Evolutionary conservation across 2,113 vertebrate species (phyloP).

Genomic region (Spizaetus ornatus): DNA sequence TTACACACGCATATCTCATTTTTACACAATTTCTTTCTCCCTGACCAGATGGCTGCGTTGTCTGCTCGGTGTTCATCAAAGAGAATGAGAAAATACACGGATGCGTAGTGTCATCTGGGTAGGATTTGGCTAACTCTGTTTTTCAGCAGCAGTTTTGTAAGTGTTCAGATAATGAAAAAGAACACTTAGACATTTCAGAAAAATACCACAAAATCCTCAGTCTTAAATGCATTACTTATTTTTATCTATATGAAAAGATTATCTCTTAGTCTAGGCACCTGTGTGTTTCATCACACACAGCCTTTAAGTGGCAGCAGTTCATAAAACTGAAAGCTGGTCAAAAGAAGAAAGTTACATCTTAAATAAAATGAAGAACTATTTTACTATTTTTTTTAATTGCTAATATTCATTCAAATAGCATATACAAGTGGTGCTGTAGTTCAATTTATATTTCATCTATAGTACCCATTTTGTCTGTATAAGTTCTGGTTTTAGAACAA

Average conservation of each 20-base stretch:
- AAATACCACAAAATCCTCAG: not conserved
- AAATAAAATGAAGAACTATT: not conserved
- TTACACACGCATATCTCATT: constrained; percentile 69
- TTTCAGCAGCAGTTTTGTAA: not conserved
- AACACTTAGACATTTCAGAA: not conserved
- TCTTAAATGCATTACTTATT: not conserved
- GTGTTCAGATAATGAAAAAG: not conserved
- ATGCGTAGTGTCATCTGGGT: constrained; percentile 5
- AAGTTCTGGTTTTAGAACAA: not conserved
- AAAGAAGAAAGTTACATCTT: not conserved
- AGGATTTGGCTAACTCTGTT: not conserved
- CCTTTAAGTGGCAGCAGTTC: not conserved
- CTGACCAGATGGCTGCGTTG: constrained; percentile 54
- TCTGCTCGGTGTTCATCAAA: constrained; percentile 52
- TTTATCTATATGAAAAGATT: not conserved
- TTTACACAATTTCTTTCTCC: constrained; percentile 58
- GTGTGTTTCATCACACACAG: not conserved
- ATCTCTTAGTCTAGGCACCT: not conserved
- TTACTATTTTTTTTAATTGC: not conserved
- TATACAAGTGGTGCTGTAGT: not conserved
- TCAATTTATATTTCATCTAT: not conserved
- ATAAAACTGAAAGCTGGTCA: not conserved
- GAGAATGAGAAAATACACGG: not conserved
- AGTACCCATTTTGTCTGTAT: not conserved
- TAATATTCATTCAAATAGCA: not conserved